Base-by-base conservation (phyloP, 2,888 invertebrate species). In the Tipula unca region DNA sequence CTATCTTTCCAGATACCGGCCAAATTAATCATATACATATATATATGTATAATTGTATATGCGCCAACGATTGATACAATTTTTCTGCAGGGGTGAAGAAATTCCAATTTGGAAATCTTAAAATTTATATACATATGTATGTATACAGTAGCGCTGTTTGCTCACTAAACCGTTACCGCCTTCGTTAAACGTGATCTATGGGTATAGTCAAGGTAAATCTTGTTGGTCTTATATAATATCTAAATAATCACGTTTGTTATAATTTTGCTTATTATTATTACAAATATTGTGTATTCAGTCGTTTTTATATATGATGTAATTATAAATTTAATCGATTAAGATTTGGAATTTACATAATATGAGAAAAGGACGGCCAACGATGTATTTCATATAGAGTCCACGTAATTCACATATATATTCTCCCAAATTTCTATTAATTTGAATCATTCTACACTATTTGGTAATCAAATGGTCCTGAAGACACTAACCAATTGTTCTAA, bases 181-280 rank as follows among this genome's bases (percentile, higher is more conserved):
- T 69, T 69, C 69, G 69, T 10, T 69, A 69, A 69, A 69, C 69
- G 69, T 69, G 69, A 69, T 69, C 69, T 69, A 69, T 69, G 69
- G 69, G 69, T 69, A 69, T 10, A 69, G 69, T 69, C 69, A 69
- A 69, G 69, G 69, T 25, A 13, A 69, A 25, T 69, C 10, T 48
- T 14, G 42, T 42, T 39, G 25, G 69, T 69, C 69, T 69, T 25
- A 25, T 14, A 69, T 69, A 69, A 69, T 69, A 25, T 48, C 17
- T 48, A 17, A 48, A 48, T 48, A 48, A 25, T 69, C 69, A 69
- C 69, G 69, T 69, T 69, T 69, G 69, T 10, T 69, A 69, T 25
- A 25, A 69, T 69, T 69, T 69, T 69, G 25, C 48, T 32, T 48
- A 13, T 13, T 48, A 48, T 48, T 48, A 48, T 48, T 48, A 48